Percentiles rank a stretch among this genome's conserved stretches.
These are phyloP conservation scores for Pitta sordida DNA, from an alignment of 2,113 vertebrate species.

Conservation along the genomic window DNA sequence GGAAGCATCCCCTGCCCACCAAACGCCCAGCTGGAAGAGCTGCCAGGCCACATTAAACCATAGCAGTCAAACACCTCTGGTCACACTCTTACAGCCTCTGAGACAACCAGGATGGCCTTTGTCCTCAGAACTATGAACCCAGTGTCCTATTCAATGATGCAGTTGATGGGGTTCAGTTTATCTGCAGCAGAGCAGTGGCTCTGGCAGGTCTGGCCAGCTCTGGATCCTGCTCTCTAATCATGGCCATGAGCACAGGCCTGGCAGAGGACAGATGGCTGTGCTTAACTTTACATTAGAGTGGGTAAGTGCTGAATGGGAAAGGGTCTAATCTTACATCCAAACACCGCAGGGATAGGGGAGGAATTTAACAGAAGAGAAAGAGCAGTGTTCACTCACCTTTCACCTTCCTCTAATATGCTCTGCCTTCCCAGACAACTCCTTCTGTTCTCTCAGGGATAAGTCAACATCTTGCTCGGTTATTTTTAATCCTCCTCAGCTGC, in stretches of 20 bases:
- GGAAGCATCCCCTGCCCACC: neutral
- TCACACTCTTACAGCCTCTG: neutral
- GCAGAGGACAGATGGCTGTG: neutral
- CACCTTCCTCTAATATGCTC: neutral
- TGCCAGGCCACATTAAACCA: neutral
- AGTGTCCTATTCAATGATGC: neutral
- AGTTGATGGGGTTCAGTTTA: neutral
- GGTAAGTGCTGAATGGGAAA: neutral
- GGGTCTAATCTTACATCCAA: neutral
- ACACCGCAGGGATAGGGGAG: neutral
- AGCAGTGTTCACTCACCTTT: neutral
- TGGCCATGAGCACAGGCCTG: neutral
- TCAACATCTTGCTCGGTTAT: slow-evolving; percentile 1
- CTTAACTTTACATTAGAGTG: neutral
- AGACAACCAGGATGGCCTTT: neutral
- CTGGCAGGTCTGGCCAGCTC: neutral
- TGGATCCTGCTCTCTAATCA: neutral
- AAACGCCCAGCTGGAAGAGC: neutral
- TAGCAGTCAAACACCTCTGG: neutral
- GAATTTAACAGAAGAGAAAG: neutral
- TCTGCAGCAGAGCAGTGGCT: neutral
- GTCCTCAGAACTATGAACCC: neutral
- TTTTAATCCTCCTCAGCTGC: slow-evolving; percentile 15
- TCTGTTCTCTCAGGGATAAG: slow-evolving; percentile 4
- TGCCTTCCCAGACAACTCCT: slow-evolving; percentile 20